Evolutionary conservation across 1,140 invertebrate species (phyloP).

Genomic region (Drosophila kepulauana): DNA sequence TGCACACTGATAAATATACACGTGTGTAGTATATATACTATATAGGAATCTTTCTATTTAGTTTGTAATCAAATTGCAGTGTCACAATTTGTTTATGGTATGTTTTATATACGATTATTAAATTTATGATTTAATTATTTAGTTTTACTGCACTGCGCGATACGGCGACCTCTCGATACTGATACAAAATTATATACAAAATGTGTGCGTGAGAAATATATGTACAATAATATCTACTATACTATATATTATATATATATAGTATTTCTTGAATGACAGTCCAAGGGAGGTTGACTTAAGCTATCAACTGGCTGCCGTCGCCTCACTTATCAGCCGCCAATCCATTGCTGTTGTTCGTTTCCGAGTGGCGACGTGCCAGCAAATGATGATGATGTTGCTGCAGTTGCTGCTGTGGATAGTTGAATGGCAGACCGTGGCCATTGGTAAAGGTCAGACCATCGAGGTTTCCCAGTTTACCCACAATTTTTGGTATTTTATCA

Average conservation of each 20-base stretch:
- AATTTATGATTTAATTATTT: slow-evolving; percentile 12
- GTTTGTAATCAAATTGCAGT: slow-evolving; percentile 57
- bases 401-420: slow-evolving; percentile 49
- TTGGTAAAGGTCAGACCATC: slow-evolving; percentile 71
- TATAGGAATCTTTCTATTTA: slow-evolving; percentile 75
- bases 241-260: neutral
- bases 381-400: slow-evolving; percentile 58
- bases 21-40: slow-evolving; percentile 31
- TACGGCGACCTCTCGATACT: slow-evolving; percentile 54
- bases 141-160: slow-evolving; percentile 38
- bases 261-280: slow-evolving; percentile 29
- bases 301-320: neutral
- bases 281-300: slow-evolving; percentile 15
- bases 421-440: slow-evolving; percentile 57
- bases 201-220: slow-evolving; percentile 41
- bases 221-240: slow-evolving; percentile 25
- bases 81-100: slow-evolving; percentile 72
- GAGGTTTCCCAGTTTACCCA: slow-evolving; percentile 83
- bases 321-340: slow-evolving; percentile 64
- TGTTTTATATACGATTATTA: slow-evolving; percentile 38
- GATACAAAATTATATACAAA: slow-evolving; percentile 48
- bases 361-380: slow-evolving; percentile 71
- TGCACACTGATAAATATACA: slow-evolving; percentile 43
- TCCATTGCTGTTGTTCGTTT: slow-evolving; percentile 66
- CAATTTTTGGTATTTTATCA: slow-evolving; percentile 85